Conservation (phyloP, 2,797 vertebrate genomes). For the Chaunax sp. region DNA sequence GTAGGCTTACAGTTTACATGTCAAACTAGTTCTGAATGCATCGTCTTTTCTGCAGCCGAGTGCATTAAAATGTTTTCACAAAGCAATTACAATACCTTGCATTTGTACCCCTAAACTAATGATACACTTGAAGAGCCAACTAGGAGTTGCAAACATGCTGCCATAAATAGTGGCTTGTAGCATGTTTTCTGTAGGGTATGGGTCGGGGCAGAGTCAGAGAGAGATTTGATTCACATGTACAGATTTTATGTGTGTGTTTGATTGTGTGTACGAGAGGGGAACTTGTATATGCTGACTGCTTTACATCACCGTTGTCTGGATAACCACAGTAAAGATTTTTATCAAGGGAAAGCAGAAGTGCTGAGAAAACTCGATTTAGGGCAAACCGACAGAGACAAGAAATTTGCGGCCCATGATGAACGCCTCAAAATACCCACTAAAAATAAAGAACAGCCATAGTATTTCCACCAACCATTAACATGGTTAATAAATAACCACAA, state of each 20-base stretch:
- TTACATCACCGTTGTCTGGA: conserved; percentile 16
- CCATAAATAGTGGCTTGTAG: conserved; percentile 13
- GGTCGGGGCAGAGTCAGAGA: conserved; percentile 23
- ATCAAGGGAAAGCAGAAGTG: conserved; percentile 12
- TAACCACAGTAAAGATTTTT: conserved; percentile 23
- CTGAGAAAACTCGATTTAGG: background rate
- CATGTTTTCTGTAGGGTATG: conserved; percentile 13
- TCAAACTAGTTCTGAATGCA: background rate
- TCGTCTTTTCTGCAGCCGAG: background rate
- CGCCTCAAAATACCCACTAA: background rate
- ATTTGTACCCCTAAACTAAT: background rate
- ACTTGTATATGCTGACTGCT: conserved; percentile 13
- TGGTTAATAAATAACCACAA: conserved; percentile 52
- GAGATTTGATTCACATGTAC: conserved; percentile 12
- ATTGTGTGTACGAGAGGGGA: background rate
- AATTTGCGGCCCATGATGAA: background rate
- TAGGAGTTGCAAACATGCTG: background rate
- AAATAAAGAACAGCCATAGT: background rate
- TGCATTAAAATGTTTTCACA: background rate
- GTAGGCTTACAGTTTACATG: background rate
- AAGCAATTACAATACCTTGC: too few species aligned
- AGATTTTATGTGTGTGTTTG: conserved; percentile 25
- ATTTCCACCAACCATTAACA: conserved; percentile 17
- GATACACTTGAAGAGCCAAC: conserved; percentile 12
- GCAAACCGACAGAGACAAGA: background rate